These are phyloP conservation scores for Limnephilus marmoratus DNA, from an alignment of 2,888 invertebrate species.

Conservation along the genomic window DNA sequence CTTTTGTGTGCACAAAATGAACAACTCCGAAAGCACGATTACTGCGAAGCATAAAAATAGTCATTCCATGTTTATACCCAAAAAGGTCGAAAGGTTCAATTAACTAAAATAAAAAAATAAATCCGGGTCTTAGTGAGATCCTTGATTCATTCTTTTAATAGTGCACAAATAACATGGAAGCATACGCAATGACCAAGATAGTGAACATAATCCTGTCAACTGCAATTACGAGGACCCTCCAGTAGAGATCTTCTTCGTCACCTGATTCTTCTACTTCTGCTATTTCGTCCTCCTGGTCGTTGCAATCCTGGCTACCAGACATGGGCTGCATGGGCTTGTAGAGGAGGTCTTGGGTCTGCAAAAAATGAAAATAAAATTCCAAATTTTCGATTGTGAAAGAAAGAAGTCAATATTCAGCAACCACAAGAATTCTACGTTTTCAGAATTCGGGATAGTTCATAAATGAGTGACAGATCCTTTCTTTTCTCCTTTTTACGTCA, in stretches of 20 bases:
- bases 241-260: conserved; percentile 46
- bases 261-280: conserved; percentile 29
- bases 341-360: neutral
- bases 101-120: neutral
- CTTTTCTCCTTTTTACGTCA: too few relatives aligned
- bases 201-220: conserved; percentile 56
- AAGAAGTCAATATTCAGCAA: too few relatives aligned
- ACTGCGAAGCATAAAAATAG: too few relatives aligned
- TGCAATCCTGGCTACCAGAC: neutral
- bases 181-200: conserved; percentile 23
- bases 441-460: too few relatives aligned
- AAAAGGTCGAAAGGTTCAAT: neutral
- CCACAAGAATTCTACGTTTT: neutral
- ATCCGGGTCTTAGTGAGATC: neutral
- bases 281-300: neutral
- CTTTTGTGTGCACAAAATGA: too few relatives aligned
- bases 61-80: too few relatives aligned
- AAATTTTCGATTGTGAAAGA: neutral
- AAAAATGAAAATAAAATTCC: neutral
- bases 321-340: conserved; percentile 31
- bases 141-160: conserved; percentile 15
- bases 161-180: conserved; percentile 46
- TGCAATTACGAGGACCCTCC: conserved; percentile 47
- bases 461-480: too few relatives aligned
- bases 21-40: too few relatives aligned